phyloP scores from a whole-genome alignment of 1,140 invertebrate genomes.

The Aphis gossypii region DNA sequence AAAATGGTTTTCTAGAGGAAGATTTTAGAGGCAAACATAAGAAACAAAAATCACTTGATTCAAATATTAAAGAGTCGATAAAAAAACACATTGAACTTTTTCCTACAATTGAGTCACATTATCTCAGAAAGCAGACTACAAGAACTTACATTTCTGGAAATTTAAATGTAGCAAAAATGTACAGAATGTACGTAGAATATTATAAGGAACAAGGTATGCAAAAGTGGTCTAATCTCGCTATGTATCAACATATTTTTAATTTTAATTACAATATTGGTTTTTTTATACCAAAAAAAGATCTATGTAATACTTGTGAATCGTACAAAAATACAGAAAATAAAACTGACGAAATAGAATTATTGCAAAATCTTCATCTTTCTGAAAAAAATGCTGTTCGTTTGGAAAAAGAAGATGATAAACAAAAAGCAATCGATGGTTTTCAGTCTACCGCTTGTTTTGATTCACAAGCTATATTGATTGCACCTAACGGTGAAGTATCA shows the following conservation, averaged over 20 bases:
- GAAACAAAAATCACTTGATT: background rate
- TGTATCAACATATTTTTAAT: conserved; percentile 55
- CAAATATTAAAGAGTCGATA: background rate
- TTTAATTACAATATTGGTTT: conserved; percentile 58
- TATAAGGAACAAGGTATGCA: conserved; percentile 51
- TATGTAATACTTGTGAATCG: conserved; percentile 38
- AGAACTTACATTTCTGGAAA: conserved; percentile 35
- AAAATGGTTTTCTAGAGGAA: too few relatives aligned
- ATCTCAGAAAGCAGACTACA: conserved; percentile 33
- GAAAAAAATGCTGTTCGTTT: conserved; percentile 39
- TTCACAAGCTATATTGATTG: conserved; percentile 52
- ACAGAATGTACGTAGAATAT: conserved; percentile 53
- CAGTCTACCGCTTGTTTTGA: conserved; percentile 51
- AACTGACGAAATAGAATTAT: conserved; percentile 11
- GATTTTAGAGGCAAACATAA: background rate
- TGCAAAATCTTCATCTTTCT: background rate
- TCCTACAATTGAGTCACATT: conserved; percentile 44
- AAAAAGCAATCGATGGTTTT: conserved; percentile 40
- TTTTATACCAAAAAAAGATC: conserved; percentile 56
- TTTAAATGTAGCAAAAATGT: conserved; percentile 55
- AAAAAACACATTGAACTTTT: conserved; percentile 32
- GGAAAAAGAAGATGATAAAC: conserved; percentile 30
- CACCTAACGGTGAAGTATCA: conserved; percentile 48
- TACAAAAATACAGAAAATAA: conserved; percentile 43
- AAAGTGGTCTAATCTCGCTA: background rate